These are phyloP conservation scores for Cephus nigrinus DNA, from an alignment of 2,888 invertebrate species.

Conservation along the genomic window DNA sequence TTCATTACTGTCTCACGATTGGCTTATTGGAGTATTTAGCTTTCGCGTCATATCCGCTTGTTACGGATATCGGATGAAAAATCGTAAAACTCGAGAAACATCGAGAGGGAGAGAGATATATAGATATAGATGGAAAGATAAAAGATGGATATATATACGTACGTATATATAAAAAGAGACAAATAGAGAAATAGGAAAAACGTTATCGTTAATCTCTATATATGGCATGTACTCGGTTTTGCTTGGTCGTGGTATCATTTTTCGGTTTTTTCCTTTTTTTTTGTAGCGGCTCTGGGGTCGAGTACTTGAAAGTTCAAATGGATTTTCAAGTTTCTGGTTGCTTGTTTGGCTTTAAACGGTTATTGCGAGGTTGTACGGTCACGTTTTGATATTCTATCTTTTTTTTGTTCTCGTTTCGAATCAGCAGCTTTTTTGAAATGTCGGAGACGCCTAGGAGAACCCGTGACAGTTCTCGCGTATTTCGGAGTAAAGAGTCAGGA, in stretches of 20 bases:
- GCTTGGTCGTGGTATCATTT: constrained; percentile 63
- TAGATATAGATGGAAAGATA: not conserved
- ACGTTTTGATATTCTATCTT: not conserved
- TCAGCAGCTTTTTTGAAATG: constrained; percentile 14
- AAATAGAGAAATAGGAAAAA: constrained; percentile 7
- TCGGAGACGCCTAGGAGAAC: constrained; percentile 54
- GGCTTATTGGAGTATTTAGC: not conserved
- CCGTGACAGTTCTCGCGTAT: constrained; percentile 60
- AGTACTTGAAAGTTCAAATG: not conserved
- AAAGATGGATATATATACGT: constrained; percentile 19
- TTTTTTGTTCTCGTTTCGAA: constrained; percentile 13
- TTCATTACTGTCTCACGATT: not conserved
- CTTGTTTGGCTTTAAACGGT: not conserved
- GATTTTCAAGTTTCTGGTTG: not conserved
- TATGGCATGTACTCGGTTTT: constrained; percentile 30
- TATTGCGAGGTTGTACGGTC: not conserved
- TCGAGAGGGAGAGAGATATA: not conserved
- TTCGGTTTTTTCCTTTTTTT: constrained; percentile 47
- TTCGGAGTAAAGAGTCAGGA: constrained; percentile 61
- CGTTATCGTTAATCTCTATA: not conserved
- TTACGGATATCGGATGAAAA: not conserved
- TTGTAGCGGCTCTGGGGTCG: constrained; percentile 3
- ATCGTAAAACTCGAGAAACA: not conserved
- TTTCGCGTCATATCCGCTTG: constrained; percentile 3
- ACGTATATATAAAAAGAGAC: constrained; percentile 13